Evolutionary conservation across 2,113 vertebrate genomes (phyloP).

Genomic region (Alethe diademata): DNA sequence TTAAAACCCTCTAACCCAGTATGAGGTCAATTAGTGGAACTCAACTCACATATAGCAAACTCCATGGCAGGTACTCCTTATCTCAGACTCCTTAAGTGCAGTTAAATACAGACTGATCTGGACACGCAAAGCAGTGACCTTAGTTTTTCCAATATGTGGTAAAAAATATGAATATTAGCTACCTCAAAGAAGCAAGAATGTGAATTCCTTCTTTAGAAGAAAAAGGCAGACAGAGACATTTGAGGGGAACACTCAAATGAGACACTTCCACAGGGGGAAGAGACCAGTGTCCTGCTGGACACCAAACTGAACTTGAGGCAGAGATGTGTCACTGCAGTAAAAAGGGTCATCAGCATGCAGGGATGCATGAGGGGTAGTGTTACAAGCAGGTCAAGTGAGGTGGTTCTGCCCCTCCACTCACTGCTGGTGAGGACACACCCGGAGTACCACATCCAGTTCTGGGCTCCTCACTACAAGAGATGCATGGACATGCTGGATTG

Average conservation of each 20-base stretch:
- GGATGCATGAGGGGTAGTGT: not conserved
- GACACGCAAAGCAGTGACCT: not conserved
- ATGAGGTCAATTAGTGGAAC: not conserved
- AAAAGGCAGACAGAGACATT: not conserved
- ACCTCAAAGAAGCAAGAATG: not conserved
- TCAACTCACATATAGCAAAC: not conserved
- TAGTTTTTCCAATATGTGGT: not conserved
- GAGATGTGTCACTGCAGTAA: not conserved
- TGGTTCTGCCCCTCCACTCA: not conserved
- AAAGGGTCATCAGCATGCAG: not conserved
- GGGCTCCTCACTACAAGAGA: not conserved
- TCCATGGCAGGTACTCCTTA: not conserved
- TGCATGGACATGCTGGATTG: accelerated
- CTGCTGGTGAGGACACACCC: not conserved
- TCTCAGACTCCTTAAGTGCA: not conserved
- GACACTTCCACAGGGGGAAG: not conserved
- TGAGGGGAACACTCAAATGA: not conserved
- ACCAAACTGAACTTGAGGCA: not conserved
- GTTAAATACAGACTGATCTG: not conserved
- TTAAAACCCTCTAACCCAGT: not conserved
- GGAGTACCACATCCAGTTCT: accelerated
- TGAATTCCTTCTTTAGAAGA: not conserved
- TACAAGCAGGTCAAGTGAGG: not conserved
- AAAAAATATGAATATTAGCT: not conserved
- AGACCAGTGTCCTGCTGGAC: not conserved